Conservation (phyloP, 2,797 vertebrate genomes). For the Simalia tracyae region DNA sequence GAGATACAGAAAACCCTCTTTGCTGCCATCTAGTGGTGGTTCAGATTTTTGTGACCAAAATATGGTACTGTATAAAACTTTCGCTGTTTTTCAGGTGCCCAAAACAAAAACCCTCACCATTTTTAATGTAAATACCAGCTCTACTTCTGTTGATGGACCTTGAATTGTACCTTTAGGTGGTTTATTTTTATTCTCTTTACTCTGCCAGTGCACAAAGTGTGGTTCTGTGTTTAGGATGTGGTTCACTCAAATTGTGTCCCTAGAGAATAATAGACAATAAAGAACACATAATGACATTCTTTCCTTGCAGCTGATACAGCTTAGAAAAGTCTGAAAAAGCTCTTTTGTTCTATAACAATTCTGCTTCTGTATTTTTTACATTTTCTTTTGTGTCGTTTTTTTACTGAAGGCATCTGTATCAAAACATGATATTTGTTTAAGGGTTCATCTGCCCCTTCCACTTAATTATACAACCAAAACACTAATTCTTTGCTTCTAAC, state of each 20-base stretch:
- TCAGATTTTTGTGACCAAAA: not conserved
- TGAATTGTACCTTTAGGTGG: not conserved
- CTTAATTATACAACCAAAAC: conserved; percentile 60
- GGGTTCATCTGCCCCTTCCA: conserved; percentile 59
- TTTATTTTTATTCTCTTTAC: not conserved
- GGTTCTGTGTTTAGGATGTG: conserved; percentile 18
- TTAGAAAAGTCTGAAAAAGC: conserved; percentile 45
- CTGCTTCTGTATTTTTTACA: not conserved
- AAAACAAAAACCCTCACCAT: not conserved
- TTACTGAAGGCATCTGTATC: conserved; percentile 62
- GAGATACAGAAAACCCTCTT: not conserved
- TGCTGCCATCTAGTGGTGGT: not conserved
- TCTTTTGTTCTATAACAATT: conserved; percentile 14
- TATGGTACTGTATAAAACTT: not conserved
- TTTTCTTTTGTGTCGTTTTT: conserved; percentile 53
- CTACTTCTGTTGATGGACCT: not conserved
- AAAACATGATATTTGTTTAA: conserved; percentile 65
- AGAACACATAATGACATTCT: conserved; percentile 38
- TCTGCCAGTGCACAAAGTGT: conserved; percentile 3
- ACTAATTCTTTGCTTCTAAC: conserved; percentile 67
- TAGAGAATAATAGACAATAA: conserved; percentile 43
- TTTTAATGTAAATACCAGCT: not conserved
- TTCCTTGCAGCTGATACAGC: conserved; percentile 33
- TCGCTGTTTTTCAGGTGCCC: not conserved
- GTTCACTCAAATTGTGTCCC: conserved; percentile 23